Evolutionary conservation across 2,113 vertebrate genomes (phyloP).

Genomic region (Tor tambroides): DNA sequence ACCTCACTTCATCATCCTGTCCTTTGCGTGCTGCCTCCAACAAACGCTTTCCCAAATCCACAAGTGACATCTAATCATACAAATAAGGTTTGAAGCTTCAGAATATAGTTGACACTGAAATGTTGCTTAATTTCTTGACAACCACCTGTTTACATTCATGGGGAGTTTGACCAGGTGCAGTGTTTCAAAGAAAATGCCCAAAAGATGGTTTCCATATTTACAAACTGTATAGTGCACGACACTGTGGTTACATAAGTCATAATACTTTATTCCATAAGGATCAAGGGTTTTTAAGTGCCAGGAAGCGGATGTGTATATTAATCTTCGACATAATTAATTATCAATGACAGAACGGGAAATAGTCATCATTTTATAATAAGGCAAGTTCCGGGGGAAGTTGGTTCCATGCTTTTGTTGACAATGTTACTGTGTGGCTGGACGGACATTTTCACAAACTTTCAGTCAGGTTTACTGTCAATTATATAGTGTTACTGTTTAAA

Average conservation of each 20-base stretch:
- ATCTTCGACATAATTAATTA: neutral
- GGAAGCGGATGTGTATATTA: neutral
- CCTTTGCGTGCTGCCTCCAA: slow-evolving; percentile 79
- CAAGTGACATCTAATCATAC: slow-evolving; percentile 77
- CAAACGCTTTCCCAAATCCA: slow-evolving; percentile 79
- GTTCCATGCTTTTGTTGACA: neutral
- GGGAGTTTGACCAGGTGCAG: neutral
- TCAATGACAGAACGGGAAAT: neutral
- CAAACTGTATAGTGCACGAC: neutral
- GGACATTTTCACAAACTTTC: neutral
- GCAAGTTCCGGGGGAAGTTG: slow-evolving; percentile 25
- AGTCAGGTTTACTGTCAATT: neutral
- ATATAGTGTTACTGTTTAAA: neutral
- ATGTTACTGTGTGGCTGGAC: neutral
- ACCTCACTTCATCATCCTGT: slow-evolving; percentile 81
- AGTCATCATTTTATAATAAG: slow-evolving; percentile 18
- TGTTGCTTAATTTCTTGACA: neutral
- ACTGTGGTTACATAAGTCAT: neutral
- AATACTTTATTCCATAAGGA: neutral
- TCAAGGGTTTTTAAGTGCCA: neutral
- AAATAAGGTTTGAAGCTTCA: neutral
- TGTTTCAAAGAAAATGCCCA: neutral
- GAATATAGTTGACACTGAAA: neutral
- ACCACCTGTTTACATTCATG: neutral
- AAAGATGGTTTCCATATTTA: neutral